These are phyloP conservation scores for Cotesia vestalis DNA, from an alignment of 1,140 invertebrate genomes.

Conservation along the genomic window DNA sequence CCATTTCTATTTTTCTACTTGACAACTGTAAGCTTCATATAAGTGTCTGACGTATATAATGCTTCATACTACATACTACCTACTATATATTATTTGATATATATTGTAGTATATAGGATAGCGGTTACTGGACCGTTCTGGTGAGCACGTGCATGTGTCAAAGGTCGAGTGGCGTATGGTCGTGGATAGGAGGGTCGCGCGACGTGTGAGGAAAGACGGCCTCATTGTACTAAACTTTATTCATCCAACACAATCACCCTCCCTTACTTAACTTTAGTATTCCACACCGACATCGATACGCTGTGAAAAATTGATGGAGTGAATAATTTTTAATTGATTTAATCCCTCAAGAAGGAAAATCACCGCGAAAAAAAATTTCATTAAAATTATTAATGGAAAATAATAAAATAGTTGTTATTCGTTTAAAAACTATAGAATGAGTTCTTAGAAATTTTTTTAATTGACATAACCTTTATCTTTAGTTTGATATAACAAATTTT, in stretches of 20 bases:
- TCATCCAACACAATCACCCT: constrained; percentile 28
- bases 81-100: neutral
- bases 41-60: too few species aligned
- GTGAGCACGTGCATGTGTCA: constrained; percentile 39
- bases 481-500: too few species aligned
- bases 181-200: constrained; percentile 26
- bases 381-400: too few species aligned
- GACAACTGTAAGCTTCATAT: neutral
- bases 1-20: constrained; percentile 6
- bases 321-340: too few species aligned
- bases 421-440: too few species aligned
- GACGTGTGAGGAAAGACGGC: neutral
- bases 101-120: neutral
- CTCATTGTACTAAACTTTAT: constrained; percentile 37
- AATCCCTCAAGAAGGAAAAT: too few species aligned
- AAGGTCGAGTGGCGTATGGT: constrained; percentile 39
- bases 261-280: constrained; percentile 4
- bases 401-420: too few species aligned
- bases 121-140: constrained; percentile 32
- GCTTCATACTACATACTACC: neutral
- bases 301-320: too few species aligned
- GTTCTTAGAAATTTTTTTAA: too few species aligned
- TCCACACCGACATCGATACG: too few species aligned
- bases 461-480: too few species aligned
- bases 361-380: too few species aligned